Conservation (phyloP, 2,888 invertebrate species). For the Neoitamus cyanurus region DNA sequence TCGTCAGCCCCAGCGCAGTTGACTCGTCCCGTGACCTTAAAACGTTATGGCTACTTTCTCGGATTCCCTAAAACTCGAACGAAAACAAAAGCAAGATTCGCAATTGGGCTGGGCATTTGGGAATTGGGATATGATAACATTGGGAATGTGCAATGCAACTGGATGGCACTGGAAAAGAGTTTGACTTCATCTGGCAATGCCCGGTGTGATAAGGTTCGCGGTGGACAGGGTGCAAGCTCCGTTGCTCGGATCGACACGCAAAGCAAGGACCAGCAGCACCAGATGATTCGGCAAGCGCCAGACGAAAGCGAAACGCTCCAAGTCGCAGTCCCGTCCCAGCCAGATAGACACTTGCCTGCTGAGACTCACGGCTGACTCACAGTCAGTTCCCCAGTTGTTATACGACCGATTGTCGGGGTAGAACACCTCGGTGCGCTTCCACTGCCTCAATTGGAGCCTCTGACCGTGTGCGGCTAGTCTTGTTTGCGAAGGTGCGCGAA, state of each 20-base stretch:
- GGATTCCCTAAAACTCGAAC: not conserved
- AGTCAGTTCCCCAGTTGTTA: constrained; percentile 37
- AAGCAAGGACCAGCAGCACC: constrained; percentile 8
- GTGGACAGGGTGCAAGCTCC: not conserved
- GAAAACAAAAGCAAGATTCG: not conserved
- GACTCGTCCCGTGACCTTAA: not conserved
- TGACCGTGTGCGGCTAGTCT: constrained; percentile 2
- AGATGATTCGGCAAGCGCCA: constrained; percentile 40
- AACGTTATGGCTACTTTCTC: not conserved
- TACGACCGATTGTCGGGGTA: constrained; percentile 30
- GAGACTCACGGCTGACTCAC: constrained; percentile 29
- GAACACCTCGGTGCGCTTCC: not conserved
- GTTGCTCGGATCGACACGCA: not conserved
- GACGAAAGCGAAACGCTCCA: constrained; percentile 42
- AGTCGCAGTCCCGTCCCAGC: not conserved
- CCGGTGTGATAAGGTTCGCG: not conserved
- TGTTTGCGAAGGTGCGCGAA: not conserved
- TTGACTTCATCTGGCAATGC: constrained; percentile 20
- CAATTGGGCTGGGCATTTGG: too few relatives aligned
- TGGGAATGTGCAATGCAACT: too few relatives aligned
- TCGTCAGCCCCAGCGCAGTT: not conserved
- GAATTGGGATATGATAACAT: too few relatives aligned
- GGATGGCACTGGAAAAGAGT: not conserved
- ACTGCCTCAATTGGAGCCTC: not conserved
- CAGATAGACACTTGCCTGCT: constrained; percentile 12